Evolutionary conservation across 2,888 invertebrate genomes (phyloP), one percentile per base, ranked within the genome.

Genomic region (Athalia cordata): DNA sequence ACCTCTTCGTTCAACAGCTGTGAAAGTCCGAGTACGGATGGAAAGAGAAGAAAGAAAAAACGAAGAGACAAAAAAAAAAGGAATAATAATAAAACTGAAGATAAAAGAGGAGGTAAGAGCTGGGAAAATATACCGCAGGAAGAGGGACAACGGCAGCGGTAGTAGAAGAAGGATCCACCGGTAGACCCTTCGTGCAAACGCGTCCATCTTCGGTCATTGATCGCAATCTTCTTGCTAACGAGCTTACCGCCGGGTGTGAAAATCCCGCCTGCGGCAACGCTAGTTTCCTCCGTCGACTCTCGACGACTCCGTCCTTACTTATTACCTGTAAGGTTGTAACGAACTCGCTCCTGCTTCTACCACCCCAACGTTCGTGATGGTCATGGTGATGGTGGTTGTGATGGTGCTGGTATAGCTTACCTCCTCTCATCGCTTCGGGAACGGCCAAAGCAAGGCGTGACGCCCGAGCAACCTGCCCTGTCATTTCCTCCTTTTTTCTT

Each of bases 181-280:
- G 7, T n/a, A 59, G 52, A 49, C 62, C 75, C 62, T 74, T 85
- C 86, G 85, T 83, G 85, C 85, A 82, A 86, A 87, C 84, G 87
- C 88, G 88, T 88, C 87, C 88, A 88, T 87, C 88, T 87, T 88
- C 88, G 88, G 87, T 86, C 88, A 88, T 87, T 87, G 88, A 88
- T 88, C 87, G 88, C 88, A 86, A 87, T 88, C 87, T 85, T 85
- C 81, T 75, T 82, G 85, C 86, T 88, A 88, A 88, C 87, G 88
- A 87, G 87, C 87, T 85, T 85, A 87, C 87, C 87, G 81, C 83
- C 87, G 87, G 86, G 85, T 85, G 86, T 85, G 87, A 88, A 88
- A 87, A 88, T 87, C 85, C 83, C 84, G 84, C 84, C 84, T 64
- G 9, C 11, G 78, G 75, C 78, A 55, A 7, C 70, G 77, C 50